phyloP scores from a whole-genome alignment of 2,888 invertebrate genomes.

The Dugesia japonica region DNA sequence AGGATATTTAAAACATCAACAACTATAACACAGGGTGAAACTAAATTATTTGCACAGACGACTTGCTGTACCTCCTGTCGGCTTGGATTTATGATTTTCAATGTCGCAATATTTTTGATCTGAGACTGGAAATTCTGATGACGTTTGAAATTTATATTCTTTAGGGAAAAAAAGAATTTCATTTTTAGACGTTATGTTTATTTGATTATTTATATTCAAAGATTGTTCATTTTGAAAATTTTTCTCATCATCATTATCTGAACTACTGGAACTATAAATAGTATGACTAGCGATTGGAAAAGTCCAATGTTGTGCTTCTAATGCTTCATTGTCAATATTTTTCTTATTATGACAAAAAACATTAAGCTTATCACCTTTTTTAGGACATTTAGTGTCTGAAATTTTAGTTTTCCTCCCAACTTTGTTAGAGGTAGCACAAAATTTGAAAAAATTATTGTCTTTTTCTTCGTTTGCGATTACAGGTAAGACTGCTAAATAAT shows the following conservation, averaged over 20 bases:
- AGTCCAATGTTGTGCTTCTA: constrained; percentile 33
- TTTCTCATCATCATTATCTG: constrained; percentile 13
- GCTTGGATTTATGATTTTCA: constrained; percentile 9
- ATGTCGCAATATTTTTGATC: neutral
- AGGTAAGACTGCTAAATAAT: neutral
- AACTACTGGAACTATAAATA: constrained; percentile 17
- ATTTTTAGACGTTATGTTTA: neutral
- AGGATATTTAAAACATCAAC: neutral
- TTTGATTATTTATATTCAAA: neutral
- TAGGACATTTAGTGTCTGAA: neutral
- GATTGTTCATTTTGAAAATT: neutral
- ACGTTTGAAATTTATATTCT: neutral
- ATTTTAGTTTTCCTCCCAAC: neutral
- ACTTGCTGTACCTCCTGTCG: neutral
- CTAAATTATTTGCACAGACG: neutral
- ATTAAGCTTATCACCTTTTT: neutral
- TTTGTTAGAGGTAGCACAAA: neutral
- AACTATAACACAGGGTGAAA: neutral
- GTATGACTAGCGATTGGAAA: constrained; percentile 28
- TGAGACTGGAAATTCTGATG: neutral
- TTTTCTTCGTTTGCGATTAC: neutral
- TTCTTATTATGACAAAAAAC: neutral
- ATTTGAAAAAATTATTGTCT: neutral
- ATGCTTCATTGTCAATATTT: neutral
- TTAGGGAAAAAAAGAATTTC: constrained; percentile 1